Evolutionary conservation across 1,140 invertebrate genomes (phyloP), one percentile per base, ranked within the genome.

Genomic region (Sarcophaga peregrina): DNA sequence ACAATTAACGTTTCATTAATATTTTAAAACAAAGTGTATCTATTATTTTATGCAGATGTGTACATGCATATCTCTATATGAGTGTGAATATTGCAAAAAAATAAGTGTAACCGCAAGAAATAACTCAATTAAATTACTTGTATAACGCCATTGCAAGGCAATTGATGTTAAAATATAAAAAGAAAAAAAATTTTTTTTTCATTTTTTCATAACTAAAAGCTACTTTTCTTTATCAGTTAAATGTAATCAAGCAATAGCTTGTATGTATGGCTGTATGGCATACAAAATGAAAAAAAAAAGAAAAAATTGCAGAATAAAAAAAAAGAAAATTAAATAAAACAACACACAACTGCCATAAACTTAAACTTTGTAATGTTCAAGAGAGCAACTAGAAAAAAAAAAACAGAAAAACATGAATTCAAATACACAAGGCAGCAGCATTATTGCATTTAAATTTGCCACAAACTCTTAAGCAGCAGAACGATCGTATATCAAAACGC

Each of bases 211-310:
- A 68, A 68, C 62, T 68, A 20, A 20, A 20, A 68, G 62, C 62
- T 20, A 68, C 62, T 68, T 68, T 68, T 68, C 62, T 68, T 68
- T 68, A 68, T 68, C 62, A 68, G 62, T 68, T 68, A 68, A 68
- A 68, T 68, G 62, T 25, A 68, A 68, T 68, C 62, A 68, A 68
- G 62, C 62, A 68, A 68, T 68, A 68, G 54, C 54, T n/a, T n/a
- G n/a, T n/a, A n/a, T 6, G n/a, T 58, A 20, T 68, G 17, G 62
- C 54, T 6, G n/a, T 58, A 20, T 68, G 17, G 62, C 62, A 68
- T 20, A 68, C 20, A 37, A 37, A 25, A 8, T 25, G 11, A 15
- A 62, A 15, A n/a, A 7, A 15, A n/a, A 58, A 58, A 37, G n/a
- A n/a, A n/a, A n/a, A n/a, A n/a, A n/a, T n/a, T n/a, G n/a, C n/a